Percentiles rank a stretch among this genome's conserved stretches.
phyloP scores from a whole-genome alignment of 2,113 vertebrate genomes.

The Myotis yumanensis region DNA sequence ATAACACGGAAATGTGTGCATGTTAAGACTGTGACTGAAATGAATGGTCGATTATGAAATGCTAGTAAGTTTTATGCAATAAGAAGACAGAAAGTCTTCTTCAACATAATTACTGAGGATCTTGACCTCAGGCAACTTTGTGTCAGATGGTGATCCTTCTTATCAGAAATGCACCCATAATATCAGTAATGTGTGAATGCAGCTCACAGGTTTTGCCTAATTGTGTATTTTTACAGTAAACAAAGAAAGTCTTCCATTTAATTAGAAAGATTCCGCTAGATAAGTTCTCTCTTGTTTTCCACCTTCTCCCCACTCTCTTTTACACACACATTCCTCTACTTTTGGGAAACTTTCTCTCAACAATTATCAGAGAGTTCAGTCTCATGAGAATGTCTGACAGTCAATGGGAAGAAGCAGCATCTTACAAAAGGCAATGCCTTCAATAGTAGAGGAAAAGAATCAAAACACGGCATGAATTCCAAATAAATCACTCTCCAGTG shows the following conservation, averaged over 20 bases:
- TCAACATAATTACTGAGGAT: slow-evolving; percentile 43
- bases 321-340: background rate
- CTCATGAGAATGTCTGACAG: slow-evolving; percentile 48
- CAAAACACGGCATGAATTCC: background rate
- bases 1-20: background rate
- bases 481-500: slow-evolving; percentile 24
- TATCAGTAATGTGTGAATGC: slow-evolving; percentile 47
- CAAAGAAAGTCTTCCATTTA: background rate
- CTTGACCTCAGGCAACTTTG: slow-evolving; percentile 65
- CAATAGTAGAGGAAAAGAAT: slow-evolving; percentile 26
- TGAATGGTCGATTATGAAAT: background rate
- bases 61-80: background rate
- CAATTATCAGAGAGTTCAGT: background rate
- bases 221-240: background rate
- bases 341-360: slow-evolving; percentile 39
- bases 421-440: background rate
- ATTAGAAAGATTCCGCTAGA: background rate
- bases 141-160: slow-evolving; percentile 63
- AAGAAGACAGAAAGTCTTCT: slow-evolving; percentile 54
- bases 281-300: background rate
- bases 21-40: background rate
- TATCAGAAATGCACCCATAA: slow-evolving; percentile 55
- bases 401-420: slow-evolving; percentile 15
- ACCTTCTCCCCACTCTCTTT: background rate
- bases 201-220: background rate